Evolutionary conservation across 92 coral and sea anemone genomes (phyloP), one percentile per base, ranked within the genome.

Genomic region (Porites lobata): DNA sequence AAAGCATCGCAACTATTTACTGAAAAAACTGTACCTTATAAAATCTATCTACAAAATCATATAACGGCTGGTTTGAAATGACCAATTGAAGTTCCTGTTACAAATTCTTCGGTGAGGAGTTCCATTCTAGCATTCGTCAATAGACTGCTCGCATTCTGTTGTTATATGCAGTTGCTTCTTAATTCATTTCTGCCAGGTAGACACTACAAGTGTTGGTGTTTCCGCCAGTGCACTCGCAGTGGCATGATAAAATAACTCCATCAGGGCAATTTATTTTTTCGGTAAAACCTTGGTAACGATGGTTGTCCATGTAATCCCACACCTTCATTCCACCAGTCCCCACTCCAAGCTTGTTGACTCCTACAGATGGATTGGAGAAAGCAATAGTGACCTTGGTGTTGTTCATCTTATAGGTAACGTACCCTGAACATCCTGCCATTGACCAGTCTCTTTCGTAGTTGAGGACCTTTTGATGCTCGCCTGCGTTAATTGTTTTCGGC

Each of bases 391-490:
- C 67, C 58, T 32, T 50, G 19, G 90, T 84, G 19, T 69, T 92
- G 26, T 84, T 83, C 20, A 92, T 81, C 52, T 73, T 69, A 59
- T 92, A 92, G 65, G 81, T 92, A 54, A 85, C 89, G 85, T 71
- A 92, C 8, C 94, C 94, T 57, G 92, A 88, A 76, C 94, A 91
- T 32, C 94, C 94, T 18, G 94, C 80, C 19, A 64, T 13, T 13
- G 87, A 32, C 81, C 85, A 58, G 84, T 91, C 94, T 22, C 86
- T 65, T 81, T 91, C 94, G 64, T 91, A 91, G 75, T 69, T 91
- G 43, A 77, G 91, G 54, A 91, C 78, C n/a, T 51, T 81, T 77
- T 58, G 50, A 17, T 67, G 56, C 26, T 83, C 47, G 61, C 90
- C 89, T 54, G 82, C n/a, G 17, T 50, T 9, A 17, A 91, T 65